Evolutionary conservation across 1,140 invertebrate genomes (phyloP).

Genomic region (Drosophila insularis): DNA sequence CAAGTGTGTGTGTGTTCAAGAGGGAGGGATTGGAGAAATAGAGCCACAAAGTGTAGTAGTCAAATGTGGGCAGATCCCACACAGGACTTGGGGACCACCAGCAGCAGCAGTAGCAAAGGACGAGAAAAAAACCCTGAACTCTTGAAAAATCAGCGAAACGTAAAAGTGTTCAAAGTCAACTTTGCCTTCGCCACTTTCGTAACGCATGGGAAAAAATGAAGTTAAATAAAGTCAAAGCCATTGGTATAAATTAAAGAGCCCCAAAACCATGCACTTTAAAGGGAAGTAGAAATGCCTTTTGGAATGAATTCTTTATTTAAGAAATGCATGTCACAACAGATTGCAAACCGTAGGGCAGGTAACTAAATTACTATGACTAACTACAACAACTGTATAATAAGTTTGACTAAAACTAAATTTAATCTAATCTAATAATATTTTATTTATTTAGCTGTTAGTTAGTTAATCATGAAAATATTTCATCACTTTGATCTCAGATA

Average conservation of each 20-base stretch:
- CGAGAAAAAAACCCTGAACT: conserved; percentile 50
- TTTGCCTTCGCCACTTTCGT: conserved; percentile 60
- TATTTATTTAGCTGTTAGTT: too few species aligned
- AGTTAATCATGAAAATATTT: too few species aligned
- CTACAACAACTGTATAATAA: too few species aligned
- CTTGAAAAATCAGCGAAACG: conserved; percentile 80
- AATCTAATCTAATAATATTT: too few species aligned
- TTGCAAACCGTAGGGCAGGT: too few species aligned
- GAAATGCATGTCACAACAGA: too few species aligned
- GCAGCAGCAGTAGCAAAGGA: conserved; percentile 14
- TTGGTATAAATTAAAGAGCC: conserved; percentile 7
- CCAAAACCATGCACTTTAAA: neutral
- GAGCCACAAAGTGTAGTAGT: conserved; percentile 39
- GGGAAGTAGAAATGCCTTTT: neutral
- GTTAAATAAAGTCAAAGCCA: conserved; percentile 5
- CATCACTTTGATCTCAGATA: too few species aligned
- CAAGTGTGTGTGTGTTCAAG: neutral
- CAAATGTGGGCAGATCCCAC: conserved; percentile 64
- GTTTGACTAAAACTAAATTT: too few species aligned
- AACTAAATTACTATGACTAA: too few species aligned
- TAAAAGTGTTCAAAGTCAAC: conserved; percentile 82
- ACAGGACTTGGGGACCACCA: conserved; percentile 14
- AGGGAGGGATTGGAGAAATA: conserved; percentile 21
- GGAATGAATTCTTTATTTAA: neutral
- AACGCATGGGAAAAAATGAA: neutral